Evolutionary conservation across 1,140 invertebrate genomes (phyloP).

Genomic region (Laupala kohalensis): DNA sequence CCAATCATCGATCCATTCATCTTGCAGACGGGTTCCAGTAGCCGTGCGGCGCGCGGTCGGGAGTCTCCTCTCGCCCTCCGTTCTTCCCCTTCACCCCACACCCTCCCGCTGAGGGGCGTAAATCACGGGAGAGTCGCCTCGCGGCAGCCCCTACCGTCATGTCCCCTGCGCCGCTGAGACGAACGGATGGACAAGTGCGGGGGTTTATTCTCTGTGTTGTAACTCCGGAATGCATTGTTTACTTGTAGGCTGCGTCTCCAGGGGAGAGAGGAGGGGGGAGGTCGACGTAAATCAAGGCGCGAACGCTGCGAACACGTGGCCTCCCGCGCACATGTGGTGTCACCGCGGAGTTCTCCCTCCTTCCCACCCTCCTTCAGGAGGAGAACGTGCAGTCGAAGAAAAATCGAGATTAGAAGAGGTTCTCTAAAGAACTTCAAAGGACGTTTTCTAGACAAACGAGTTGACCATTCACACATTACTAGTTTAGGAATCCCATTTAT

Average conservation of each 20-base stretch:
- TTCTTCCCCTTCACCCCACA: too few species aligned
- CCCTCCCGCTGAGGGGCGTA: too few species aligned
- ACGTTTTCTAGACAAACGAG: too few species aligned
- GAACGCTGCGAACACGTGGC: neutral
- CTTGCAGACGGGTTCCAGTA: neutral
- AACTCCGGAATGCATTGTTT: too few species aligned
- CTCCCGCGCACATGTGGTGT: neutral
- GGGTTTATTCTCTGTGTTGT: neutral
- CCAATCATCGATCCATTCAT: neutral
- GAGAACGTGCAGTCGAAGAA: neutral
- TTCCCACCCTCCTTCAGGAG: neutral
- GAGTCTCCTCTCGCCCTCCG: neutral
- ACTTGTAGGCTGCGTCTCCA: too few species aligned
- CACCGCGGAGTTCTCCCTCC: neutral
- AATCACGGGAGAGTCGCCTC: too few species aligned
- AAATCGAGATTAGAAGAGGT: too few species aligned
- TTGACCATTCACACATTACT: too few species aligned
- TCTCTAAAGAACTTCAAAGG: too few species aligned
- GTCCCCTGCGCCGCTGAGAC: too few species aligned
- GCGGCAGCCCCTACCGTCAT: too few species aligned
- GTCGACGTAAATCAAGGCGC: neutral
- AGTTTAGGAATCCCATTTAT: too few species aligned
- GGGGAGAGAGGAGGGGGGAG: neutral
- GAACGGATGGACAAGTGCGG: neutral
- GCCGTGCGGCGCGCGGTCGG: neutral